Evolutionary conservation across 2,113 vertebrate species (phyloP).

Genomic region (Furnarius figulus): DNA sequence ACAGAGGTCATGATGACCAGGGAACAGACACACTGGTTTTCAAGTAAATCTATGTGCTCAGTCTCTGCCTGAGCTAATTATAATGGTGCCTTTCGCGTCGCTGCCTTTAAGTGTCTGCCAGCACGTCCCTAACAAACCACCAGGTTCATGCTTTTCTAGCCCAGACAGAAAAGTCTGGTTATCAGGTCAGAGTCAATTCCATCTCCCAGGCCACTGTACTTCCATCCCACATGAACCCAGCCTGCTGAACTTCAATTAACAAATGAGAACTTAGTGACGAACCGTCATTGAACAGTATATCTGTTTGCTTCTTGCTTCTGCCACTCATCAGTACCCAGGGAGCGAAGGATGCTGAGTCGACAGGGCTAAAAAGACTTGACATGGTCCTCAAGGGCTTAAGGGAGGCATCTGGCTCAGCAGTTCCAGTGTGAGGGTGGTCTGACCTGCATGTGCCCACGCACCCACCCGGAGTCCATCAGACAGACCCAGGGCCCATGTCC

Average conservation of each 20-base stretch:
- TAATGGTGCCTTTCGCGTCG: background rate
- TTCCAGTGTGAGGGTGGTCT: background rate
- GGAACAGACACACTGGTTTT: background rate
- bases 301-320: background rate
- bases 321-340: background rate
- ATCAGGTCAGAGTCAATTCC: background rate
- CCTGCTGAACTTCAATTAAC: background rate
- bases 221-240: background rate
- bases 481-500: accelerated
- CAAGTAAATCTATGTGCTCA: background rate
- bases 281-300: accelerated
- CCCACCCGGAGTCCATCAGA: background rate
- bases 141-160: background rate
- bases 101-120: slow-evolving; percentile 31
- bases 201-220: background rate
- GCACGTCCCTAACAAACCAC: slow-evolving; percentile 15
- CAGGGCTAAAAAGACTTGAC: background rate
- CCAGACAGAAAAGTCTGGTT: background rate
- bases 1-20: background rate
- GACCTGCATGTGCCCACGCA: background rate
- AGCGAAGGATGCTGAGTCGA: background rate
- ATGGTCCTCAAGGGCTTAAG: background rate
- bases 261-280: background rate
- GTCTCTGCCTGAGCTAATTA: slow-evolving; percentile 31
- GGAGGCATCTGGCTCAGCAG: background rate